Base-by-base conservation (phyloP, 2,888 invertebrate genomes). In the Dorcus hopei region DNA sequence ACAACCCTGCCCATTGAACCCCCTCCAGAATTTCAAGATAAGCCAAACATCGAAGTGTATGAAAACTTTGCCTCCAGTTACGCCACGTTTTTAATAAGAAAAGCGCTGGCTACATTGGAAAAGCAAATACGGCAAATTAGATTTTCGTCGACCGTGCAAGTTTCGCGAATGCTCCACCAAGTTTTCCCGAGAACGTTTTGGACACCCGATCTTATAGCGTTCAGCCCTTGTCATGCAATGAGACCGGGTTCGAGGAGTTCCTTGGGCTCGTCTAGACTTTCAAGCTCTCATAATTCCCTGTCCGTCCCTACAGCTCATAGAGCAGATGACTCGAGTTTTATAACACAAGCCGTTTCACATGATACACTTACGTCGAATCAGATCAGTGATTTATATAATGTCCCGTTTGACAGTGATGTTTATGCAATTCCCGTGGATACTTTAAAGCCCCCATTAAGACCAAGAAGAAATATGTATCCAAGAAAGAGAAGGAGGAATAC, bases 301-400 rank as follows among this genome's bases (percentile, higher is more conserved):
- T 86, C 89, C 63, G 81, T 85, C 43, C 82, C 84, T 11, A 84
- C 86, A 16, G 85, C 88, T 60, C 88, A 90, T 70, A 89, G 88
- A 78, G 87, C 85, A 1, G 92, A 92, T 72, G 93, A 93, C 75
- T 92, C 92, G 16, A 91, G 87, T 72, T 93, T 93, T 74, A 93
- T 93, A 65, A 93, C 92, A 1, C 92, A 92, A 73, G 93, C 93
- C 38, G 92, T 93, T 81, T 93, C 92, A 1, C 93, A 93, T 72
- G 93, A 93, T 72, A 89, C 91, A 2, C 80, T 93, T 40, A 81
- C 84, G 8, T 85, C 88, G n/a, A 86, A 87, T 62, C 89, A 90
- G 72, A 91, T 91, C 60, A 87, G 87, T 40, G 92, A 92, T 76
- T 87, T 93, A 83, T 93, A 93, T 76, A 93, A 91, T 79, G 93